phyloP scores from a whole-genome alignment of 2,113 vertebrate genomes.

The Xenopus laevis region DNA sequence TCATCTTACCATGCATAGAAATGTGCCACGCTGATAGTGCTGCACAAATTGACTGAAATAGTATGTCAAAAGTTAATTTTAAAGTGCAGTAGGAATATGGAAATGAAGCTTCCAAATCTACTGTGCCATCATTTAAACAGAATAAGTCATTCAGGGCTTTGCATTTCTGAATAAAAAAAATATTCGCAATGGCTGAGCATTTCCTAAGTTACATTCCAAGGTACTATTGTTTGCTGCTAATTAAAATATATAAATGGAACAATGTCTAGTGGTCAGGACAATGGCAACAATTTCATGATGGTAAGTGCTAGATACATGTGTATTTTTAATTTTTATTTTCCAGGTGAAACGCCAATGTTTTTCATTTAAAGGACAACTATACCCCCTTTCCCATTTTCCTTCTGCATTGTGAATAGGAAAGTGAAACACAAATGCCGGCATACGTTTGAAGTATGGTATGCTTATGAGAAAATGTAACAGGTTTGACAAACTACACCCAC shows the following conservation, averaged over 20 bases:
- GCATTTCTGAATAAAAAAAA: conserved; percentile 53
- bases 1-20: conserved; percentile 32
- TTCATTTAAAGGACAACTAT: too few species aligned
- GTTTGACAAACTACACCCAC: too few species aligned
- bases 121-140: conserved; percentile 57
- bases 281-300: too few species aligned
- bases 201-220: neutral
- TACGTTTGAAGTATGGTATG: too few species aligned
- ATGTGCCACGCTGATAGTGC: conserved; percentile 39
- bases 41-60: conserved; percentile 57
- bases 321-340: too few species aligned
- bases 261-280: too few species aligned
- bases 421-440: too few species aligned
- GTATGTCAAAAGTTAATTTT: conserved; percentile 58
- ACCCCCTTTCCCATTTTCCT: too few species aligned
- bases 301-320: too few species aligned
- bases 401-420: too few species aligned
- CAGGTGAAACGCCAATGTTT: too few species aligned
- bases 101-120: conserved; percentile 54
- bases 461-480: too few species aligned
- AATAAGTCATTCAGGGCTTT: conserved; percentile 55
- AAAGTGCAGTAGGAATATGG: conserved; percentile 57
- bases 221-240: neutral
- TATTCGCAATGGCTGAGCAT: conserved; percentile 10
- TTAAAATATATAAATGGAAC: neutral